Evolutionary conservation across 2,888 invertebrate species (phyloP).

Genomic region (Agrochola litura): DNA sequence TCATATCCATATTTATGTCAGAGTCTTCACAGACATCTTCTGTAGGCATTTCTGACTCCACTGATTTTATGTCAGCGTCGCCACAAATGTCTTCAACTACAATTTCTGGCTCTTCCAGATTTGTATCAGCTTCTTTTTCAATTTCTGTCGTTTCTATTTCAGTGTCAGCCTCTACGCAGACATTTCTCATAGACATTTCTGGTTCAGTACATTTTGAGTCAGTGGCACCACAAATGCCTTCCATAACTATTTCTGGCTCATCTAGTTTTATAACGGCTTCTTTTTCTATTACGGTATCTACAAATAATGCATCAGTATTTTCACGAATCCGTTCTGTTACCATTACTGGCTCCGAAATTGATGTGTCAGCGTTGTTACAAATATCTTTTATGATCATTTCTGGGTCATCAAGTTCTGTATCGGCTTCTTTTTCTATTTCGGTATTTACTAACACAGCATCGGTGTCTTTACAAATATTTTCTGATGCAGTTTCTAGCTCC

Average conservation of each 20-base stretch:
- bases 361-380: not conserved
- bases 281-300: not conserved
- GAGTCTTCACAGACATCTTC: not conserved
- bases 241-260: not conserved
- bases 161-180: not conserved
- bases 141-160: not conserved
- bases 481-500: not conserved
- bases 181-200: not conserved
- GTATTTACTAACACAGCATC: not conserved
- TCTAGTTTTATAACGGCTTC: not conserved
- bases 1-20: not conserved
- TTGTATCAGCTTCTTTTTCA: not conserved
- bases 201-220: not conserved
- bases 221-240: not conserved
- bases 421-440: slow-evolving; percentile 1
- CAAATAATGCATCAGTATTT: not conserved
- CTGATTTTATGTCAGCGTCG: not conserved
- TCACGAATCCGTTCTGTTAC: not conserved
- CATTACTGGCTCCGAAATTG: not conserved
- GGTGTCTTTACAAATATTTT: not conserved
- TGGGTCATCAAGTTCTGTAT: not conserved
- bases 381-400: not conserved
- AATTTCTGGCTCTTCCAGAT: not conserved
- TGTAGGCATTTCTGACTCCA: not conserved
- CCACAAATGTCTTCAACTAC: not conserved